These are phyloP conservation scores for Pachyrhynchus sulphureomaculatus DNA, from an alignment of 1,140 invertebrate genomes.

Conservation along the genomic window DNA sequence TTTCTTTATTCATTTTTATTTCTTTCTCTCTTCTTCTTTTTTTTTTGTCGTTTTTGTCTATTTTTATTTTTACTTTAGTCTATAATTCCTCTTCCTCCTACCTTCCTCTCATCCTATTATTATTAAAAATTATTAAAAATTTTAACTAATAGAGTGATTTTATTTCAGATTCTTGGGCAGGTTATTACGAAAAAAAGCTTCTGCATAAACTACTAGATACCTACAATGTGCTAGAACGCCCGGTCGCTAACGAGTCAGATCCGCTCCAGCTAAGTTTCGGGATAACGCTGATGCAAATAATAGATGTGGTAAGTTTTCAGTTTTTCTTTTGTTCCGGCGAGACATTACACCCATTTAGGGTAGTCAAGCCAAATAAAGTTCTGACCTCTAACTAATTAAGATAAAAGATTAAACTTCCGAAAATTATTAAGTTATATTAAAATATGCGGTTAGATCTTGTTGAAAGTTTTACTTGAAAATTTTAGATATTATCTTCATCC, in stretches of 20 bases:
- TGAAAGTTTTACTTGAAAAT: conserved; percentile 10
- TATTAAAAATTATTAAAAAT: too few relatives aligned
- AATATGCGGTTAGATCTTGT: conserved; percentile 15
- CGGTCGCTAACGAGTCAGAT: conserved; percentile 95
- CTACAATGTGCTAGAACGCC: conserved; percentile 96
- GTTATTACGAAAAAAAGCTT: conserved; percentile 89
- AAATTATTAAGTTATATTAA: conserved; percentile 23
- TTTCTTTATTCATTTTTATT: too few relatives aligned
- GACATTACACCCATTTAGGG: conserved; percentile 8
- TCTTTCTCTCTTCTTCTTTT: too few relatives aligned
- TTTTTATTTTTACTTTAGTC: too few relatives aligned
- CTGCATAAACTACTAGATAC: conserved; percentile 90
- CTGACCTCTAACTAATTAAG: conserved; percentile 22
- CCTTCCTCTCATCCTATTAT: too few relatives aligned
- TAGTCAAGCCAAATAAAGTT: conserved; percentile 14
- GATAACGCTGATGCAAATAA: conserved; percentile 98
- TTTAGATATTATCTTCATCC: conserved; percentile 16
- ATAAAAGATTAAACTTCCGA: conserved; percentile 27
- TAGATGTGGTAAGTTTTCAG: conserved; percentile 91
- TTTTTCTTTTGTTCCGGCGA: conserved; percentile 4
- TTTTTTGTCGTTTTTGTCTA: too few relatives aligned
- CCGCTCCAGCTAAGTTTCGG: conserved; percentile 95
- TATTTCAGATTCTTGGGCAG: conserved; percentile 73
- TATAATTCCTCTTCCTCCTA: too few relatives aligned
- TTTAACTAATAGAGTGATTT: conserved; percentile 21